These are phyloP conservation scores for Physella acuta DNA, from an alignment of 1,140 invertebrate genomes.

Conservation along the genomic window DNA sequence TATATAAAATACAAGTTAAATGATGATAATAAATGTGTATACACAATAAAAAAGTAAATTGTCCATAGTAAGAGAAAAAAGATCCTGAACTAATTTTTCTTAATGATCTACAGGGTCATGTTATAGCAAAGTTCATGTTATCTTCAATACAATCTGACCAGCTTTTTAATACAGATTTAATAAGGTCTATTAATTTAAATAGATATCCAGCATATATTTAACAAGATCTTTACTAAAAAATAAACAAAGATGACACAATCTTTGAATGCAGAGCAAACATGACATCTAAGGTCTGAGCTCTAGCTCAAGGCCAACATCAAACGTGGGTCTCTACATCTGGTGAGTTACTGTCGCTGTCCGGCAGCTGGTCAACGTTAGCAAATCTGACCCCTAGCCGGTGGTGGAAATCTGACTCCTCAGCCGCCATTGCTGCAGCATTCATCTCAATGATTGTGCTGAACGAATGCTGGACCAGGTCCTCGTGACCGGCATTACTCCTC, in stretches of 20 bases:
- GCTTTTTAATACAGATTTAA: neutral
- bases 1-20: no score
- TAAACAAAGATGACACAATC: neutral
- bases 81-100: no score
- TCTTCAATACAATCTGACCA: no score
- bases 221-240: neutral
- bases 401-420: conserved; percentile 7
- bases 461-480: conserved; percentile 18
- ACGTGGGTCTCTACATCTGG: conserved; percentile 20
- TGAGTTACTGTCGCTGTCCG: conserved; percentile 2
- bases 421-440: neutral
- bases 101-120: no score
- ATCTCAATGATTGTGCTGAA: conserved; percentile 21
- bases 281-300: neutral
- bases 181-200: neutral
- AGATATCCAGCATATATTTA: neutral
- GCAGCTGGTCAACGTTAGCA: conserved; percentile 14
- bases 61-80: no score
- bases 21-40: no score
- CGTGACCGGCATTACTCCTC: neutral
- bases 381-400: conserved; percentile 9
- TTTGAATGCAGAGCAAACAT: neutral
- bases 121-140: no score
- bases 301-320: neutral
- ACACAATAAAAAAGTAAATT: no score